phyloP scores from a whole-genome alignment of 2,113 vertebrate genomes.

The Antechinus stuartii region DNA sequence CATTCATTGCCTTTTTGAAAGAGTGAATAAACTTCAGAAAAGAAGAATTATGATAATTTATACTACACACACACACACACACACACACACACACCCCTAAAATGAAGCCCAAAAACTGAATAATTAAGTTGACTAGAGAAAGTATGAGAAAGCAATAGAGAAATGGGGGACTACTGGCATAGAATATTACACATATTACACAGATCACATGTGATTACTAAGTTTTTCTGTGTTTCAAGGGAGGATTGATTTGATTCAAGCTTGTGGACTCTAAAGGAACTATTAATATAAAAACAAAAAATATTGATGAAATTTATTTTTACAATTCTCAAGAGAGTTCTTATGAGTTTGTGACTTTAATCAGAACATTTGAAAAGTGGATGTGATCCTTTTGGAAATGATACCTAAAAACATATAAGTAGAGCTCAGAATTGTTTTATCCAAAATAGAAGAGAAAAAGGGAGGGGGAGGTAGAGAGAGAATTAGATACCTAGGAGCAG shows the following conservation, averaged over 20 bases:
- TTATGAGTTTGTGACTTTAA: not conserved
- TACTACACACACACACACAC: too few relatives aligned
- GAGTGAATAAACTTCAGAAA: not conserved
- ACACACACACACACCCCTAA: not conserved
- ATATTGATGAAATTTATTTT: not conserved
- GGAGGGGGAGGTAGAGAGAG: fast-evolving
- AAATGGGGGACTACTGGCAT: not conserved
- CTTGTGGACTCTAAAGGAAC: not conserved
- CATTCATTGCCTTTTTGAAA: not conserved
- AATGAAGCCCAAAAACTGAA: not conserved
- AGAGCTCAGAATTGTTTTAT: not conserved
- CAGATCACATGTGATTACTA: not conserved
- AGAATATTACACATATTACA: not conserved
- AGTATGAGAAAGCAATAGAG: not conserved
- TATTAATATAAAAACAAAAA: not conserved
- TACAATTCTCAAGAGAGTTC: not conserved
- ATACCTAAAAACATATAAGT: not conserved
- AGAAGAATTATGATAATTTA: not conserved
- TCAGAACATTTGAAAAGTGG: not conserved
- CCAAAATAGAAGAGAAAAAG: not conserved
- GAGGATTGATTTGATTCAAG: not conserved
- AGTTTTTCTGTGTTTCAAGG: not conserved
- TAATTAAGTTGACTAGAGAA: not conserved
- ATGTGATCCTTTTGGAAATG: not conserved
- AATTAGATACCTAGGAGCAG: not conserved